phyloP scores from a whole-genome alignment of 2,797 vertebrate species.

The Fundulus diaphanus region DNA sequence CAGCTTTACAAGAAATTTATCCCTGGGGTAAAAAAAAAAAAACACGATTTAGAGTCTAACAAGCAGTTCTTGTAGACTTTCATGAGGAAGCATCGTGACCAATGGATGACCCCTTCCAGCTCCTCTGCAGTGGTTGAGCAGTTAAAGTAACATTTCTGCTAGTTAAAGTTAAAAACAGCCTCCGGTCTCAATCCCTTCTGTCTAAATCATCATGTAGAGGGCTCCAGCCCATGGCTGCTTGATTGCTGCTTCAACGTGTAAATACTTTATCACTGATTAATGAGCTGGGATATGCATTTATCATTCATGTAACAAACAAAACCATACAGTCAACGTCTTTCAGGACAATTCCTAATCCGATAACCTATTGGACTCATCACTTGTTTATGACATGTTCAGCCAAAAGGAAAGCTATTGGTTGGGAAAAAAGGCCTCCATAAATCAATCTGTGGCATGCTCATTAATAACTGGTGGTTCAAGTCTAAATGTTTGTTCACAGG shows the following conservation, averaged over 20 bases:
- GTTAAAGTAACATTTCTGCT: background rate
- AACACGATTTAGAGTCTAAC: background rate
- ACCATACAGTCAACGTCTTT: background rate
- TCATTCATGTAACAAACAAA: background rate
- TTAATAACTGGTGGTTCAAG: background rate
- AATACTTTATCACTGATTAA: background rate
- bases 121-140: background rate
- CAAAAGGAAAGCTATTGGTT: background rate
- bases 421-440: background rate
- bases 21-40: background rate
- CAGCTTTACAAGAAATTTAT: background rate
- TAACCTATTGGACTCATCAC: background rate
- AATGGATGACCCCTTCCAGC: background rate
- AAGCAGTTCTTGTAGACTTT: too few species aligned
- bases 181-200: background rate
- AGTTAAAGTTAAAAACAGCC: background rate
- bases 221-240: too few species aligned
- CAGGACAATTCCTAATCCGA: background rate
- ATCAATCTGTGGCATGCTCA: background rate
- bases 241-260: background rate
- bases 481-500: constrained; percentile 11
- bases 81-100: background rate
- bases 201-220: background rate
- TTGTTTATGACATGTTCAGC: background rate
- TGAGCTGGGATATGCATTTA: constrained; percentile 3